Evolutionary conservation across 2,888 invertebrate genomes (phyloP).

Genomic region (Ophioninae sp.): DNA sequence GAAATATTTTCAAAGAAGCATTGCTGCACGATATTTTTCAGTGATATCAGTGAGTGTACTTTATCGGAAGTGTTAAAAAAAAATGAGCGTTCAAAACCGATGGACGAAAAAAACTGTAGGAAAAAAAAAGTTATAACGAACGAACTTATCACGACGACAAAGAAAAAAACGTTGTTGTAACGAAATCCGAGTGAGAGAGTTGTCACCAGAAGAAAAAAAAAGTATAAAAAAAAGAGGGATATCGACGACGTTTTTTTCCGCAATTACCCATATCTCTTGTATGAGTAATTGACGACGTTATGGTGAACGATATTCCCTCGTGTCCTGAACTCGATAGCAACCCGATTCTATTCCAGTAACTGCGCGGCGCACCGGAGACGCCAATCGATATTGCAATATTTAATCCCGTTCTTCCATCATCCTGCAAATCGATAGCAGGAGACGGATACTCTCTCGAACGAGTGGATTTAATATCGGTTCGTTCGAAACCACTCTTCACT

Average conservation of each 20-base stretch:
- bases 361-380: constrained; percentile 26
- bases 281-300: background rate
- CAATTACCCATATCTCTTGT: background rate
- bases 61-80: background rate
- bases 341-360: constrained; percentile 51
- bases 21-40: background rate
- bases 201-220: background rate
- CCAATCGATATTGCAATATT: constrained; percentile 58
- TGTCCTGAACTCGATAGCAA: constrained; percentile 38
- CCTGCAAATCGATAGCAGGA: constrained; percentile 46
- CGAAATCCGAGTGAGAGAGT: background rate
- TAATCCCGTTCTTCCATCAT: constrained; percentile 38
- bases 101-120: background rate
- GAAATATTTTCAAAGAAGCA: background rate
- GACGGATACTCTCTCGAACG: constrained; percentile 23
- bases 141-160: background rate
- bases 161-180: too few species aligned
- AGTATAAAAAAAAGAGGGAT: background rate
- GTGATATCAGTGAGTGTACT: background rate
- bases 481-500: background rate
- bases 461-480: constrained; percentile 17
- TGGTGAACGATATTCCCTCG: background rate
- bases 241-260: background rate
- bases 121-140: background rate
- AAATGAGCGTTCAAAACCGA: background rate